Base-by-base conservation (phyloP, 2,113 vertebrate species). In the Boulengeromyrus knoepffleri region DNA sequence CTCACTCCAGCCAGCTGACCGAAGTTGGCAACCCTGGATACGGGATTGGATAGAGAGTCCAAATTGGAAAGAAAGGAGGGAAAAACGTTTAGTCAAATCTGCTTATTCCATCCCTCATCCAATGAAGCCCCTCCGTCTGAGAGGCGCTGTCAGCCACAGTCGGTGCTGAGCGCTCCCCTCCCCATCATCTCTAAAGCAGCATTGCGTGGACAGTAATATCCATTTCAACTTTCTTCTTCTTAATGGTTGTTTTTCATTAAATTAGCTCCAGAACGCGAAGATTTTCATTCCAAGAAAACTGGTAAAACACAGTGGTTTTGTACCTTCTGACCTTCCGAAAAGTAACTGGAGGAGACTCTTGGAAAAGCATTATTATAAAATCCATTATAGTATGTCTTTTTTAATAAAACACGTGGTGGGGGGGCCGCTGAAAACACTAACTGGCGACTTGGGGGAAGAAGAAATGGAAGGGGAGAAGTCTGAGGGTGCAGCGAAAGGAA, bases 401-500 rank as follows among this genome's bases (percentile, higher is more conserved):
- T 93, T 99, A 92, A 95, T 99, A 94, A 99, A 99, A 96, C 97
- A 92, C 91, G 97, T 99, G 97, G 96, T 99, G 90, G 96, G 96
- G 91, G 97, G 96, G 91, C 98, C 97, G 88, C 94, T 99, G 93
- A 98, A 98, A 92, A 98, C 98, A 91, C 96, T 99, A 74, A 97
- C 97, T 85, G 95, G 99, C 42, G 97, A 97, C 45, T 97, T 97
- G 52, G 96, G 97, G 92, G 96, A 96, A 92, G 96, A 96, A 92
- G 97, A 93, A 88, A 96, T 96, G 88, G 98, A 98, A 92, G 97
- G 97, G 92, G 97, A 95, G 90, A 91, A 96, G 83, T 94, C 97
- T 1, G 93, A 97, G 21, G 98, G 98, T 2, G 96, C 98, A 31
- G 98, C 97, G 0, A 97, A 97, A 19, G 98, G 98, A 66, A 99